Evolutionary conservation across 2,888 invertebrate species (phyloP), one percentile per base, ranked within the genome.

Genomic region (Chesias legatella): DNA sequence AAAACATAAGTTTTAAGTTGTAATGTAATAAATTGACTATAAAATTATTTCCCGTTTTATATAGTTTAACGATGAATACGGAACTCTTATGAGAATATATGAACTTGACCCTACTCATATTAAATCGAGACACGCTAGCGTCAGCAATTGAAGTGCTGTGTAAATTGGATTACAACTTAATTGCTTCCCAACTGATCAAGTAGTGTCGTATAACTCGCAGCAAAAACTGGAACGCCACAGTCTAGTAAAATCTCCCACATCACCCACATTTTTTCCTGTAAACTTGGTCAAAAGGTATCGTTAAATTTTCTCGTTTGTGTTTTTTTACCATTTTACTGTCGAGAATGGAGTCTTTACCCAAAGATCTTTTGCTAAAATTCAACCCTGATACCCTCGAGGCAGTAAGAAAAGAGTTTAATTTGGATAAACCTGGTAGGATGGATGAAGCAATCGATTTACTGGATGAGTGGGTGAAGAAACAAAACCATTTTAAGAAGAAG

Each of bases 401-500:
- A 4, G 60, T 73, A 0, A 58, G 75, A 22, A 65, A 54, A 33
- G 56, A 60, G 5, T 44, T 59, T 0, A 55, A 63, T 44, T 43
- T 76, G 9, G 59, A 72, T 1, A 45, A 62, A 10, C 57, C 58
- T 0, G 63, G 53, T 7, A 56, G 63, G 9, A 58, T 76, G 25
- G 33, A 55, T 0, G 69, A 73, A 29, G 67, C 73, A 0, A 36
- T 77, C 0, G 60, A 72, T 29, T 60, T 70, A 20, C 43, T 77
- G 23, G 60, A 67, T n/a, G 60, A 64, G 1, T 78, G 76, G 76
- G 52, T 73, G n/a, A 46, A 62, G 25, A 63, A 65, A 36, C 77
- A 77, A 28, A 31, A 50, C 1, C 77, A 78, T 55, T 73, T 76
- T 26, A 42, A 13, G 1, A 72, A 67, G 25, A 74, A 66, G 23